phyloP scores from a whole-genome alignment of 2,113 vertebrate species.

The Erythrocercus mccallii region DNA sequence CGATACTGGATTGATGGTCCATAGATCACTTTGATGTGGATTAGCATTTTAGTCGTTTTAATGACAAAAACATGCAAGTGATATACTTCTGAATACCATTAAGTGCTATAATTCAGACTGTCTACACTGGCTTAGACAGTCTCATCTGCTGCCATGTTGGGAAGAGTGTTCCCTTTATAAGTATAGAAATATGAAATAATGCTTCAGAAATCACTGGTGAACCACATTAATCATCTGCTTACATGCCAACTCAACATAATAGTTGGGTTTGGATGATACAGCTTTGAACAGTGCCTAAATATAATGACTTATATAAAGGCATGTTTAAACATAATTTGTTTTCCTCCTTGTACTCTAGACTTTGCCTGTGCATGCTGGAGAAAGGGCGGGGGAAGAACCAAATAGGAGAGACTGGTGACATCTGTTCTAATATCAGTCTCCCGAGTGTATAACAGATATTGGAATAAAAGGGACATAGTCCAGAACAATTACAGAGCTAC shows the following conservation, averaged over 20 bases:
- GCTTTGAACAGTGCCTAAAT: constrained; percentile 44
- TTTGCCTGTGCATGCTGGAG: neutral
- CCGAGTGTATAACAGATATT: neutral
- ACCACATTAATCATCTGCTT: constrained; percentile 52
- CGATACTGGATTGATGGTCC: neutral
- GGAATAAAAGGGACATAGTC: neutral
- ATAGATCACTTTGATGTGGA: neutral
- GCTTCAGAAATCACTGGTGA: constrained; percentile 48
- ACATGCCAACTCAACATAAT: constrained; percentile 27
- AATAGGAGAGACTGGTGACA: neutral
- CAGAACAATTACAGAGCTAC: neutral
- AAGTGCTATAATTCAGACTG: constrained; percentile 17
- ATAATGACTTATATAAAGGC: constrained; percentile 17
- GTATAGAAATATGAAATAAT: constrained; percentile 39
- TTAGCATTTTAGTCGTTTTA: neutral
- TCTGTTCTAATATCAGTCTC: neutral
- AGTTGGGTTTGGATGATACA: constrained; percentile 32
- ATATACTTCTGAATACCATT: neutral
- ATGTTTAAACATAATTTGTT: constrained; percentile 38
- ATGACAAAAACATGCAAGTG: constrained; percentile 8
- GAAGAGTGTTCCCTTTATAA: neutral
- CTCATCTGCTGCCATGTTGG: constrained; percentile 7
- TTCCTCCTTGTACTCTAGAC: neutral
- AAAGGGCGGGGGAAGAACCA: neutral
- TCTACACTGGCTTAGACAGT: neutral